A percentile compares a stretch with the other conserved stretches of the same genome.
phyloP scores from a whole-genome alignment of 2,113 vertebrate species.

The Ondatra zibethicus region DNA sequence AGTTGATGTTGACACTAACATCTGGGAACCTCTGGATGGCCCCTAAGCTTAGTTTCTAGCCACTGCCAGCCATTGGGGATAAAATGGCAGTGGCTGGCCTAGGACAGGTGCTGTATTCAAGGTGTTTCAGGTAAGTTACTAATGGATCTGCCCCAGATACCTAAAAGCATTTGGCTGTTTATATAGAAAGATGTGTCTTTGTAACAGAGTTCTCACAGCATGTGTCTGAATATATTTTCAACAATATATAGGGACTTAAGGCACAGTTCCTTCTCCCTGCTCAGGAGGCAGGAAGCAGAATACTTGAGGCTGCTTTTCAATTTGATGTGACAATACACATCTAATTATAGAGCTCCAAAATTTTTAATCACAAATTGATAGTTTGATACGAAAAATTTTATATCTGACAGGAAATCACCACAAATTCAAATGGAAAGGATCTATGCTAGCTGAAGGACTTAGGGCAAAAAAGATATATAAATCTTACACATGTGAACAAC shows the following conservation, averaged over 20 bases:
- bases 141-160: background rate
- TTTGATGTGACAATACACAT: conserved; percentile 46
- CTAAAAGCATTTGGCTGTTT: conserved; percentile 40
- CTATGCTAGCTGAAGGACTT: background rate
- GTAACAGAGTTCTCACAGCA: conserved; percentile 29
- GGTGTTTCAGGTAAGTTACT: background rate
- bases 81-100: background rate
- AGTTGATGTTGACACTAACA: too few species aligned
- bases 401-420: conserved; percentile 22
- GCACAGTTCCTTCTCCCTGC: background rate
- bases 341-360: conserved; percentile 48
- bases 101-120: background rate
- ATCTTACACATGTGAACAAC: background rate
- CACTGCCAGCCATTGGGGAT: too few species aligned
- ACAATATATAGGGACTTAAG: background rate
- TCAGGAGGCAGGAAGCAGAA: background rate
- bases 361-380: conserved; percentile 1
- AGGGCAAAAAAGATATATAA: conserved; percentile 1
- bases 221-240: conserved; percentile 15
- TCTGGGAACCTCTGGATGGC: background rate
- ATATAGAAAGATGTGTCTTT: conserved; percentile 13
- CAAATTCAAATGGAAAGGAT: conserved; percentile 34
- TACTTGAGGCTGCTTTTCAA: background rate
- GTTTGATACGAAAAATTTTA: background rate
- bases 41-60: background rate